Conservation (phyloP, 2,888 invertebrate genomes). For the Argyresthia albistria region DNA sequence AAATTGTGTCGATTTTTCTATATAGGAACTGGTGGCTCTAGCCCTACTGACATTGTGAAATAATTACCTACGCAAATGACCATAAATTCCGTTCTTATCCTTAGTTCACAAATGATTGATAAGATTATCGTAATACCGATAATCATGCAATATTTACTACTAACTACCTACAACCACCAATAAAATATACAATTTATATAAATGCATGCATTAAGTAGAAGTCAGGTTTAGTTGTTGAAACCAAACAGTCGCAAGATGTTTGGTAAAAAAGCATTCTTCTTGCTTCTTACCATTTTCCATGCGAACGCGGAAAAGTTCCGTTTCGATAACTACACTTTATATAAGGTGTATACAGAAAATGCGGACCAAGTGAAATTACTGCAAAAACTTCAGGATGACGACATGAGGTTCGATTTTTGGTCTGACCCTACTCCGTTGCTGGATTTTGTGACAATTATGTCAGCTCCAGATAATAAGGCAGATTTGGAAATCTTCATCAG, state of each 20-base stretch:
- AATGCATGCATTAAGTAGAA: no score
- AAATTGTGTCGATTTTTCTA: no score
- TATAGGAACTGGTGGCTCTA: no score
- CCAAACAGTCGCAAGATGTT: neutral
- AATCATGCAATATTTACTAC: no score
- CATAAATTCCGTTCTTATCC: no score
- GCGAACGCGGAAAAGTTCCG: slow-evolving; percentile 14
- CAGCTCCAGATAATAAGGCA: slow-evolving; percentile 41
- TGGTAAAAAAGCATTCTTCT: neutral
- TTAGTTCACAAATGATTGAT: no score
- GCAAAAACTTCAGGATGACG: slow-evolving; percentile 47
- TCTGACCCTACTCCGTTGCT: slow-evolving; percentile 34
- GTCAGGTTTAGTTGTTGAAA: neutral
- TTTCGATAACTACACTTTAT: slow-evolving; percentile 60
- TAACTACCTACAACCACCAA: no score
- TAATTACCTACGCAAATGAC: no score
- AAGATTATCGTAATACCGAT: no score
- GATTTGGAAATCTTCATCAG: slow-evolving; percentile 41
- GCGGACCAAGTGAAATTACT: slow-evolving; percentile 57
- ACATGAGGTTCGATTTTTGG: slow-evolving; percentile 55
- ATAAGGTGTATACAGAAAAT: slow-evolving; percentile 64
- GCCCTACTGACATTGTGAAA: no score
- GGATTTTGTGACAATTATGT: slow-evolving; percentile 50
- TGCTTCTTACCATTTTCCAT: neutral
- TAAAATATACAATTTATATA: no score